phyloP scores from a whole-genome alignment of 2,113 vertebrate species.

The Drymodes brunneopygia region DNA sequence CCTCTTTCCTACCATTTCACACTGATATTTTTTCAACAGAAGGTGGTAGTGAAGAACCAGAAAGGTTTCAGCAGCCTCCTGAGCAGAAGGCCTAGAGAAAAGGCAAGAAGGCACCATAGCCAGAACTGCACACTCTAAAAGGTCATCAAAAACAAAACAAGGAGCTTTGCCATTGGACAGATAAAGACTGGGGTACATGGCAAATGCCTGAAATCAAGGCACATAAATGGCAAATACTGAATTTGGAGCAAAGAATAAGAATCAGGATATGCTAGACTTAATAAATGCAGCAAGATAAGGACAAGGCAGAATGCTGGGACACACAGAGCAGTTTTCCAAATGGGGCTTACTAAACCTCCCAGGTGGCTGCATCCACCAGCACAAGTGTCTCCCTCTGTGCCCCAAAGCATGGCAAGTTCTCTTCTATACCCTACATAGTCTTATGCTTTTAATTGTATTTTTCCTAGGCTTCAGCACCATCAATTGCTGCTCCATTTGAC shows the following conservation, averaged over 20 bases:
- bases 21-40: background rate
- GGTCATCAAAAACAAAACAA: background rate
- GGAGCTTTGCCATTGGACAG: background rate
- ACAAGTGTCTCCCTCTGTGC: background rate
- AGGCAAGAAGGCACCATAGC: background rate
- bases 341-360: fast-evolving
- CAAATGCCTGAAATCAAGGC: background rate
- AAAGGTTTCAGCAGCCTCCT: background rate
- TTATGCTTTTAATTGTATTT: background rate
- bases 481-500: background rate
- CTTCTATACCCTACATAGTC: background rate
- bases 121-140: background rate
- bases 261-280: background rate
- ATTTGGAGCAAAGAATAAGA: background rate
- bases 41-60: background rate
- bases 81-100: background rate
- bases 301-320: background rate
- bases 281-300: background rate
- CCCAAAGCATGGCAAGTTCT: background rate
- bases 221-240: background rate
- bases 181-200: background rate
- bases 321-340: background rate
- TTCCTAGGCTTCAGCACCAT: background rate
- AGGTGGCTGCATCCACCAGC: background rate
- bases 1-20: background rate